Evolutionary conservation across 2,888 invertebrate genomes (phyloP), one percentile per base, ranked within the genome.

Genomic region (Danaus chrysippus): DNA sequence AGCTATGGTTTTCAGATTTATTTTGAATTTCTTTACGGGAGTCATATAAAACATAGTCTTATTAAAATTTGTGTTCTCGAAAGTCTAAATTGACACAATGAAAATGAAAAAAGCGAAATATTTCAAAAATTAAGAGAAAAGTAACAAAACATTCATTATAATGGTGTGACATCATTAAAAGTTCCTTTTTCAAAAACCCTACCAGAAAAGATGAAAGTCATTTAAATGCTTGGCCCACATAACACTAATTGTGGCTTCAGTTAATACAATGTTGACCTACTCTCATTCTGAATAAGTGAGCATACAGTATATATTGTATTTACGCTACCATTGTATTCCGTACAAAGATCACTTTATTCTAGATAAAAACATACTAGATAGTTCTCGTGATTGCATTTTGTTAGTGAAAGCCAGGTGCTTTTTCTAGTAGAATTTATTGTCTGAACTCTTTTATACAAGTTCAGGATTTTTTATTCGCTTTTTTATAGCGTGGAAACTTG

Each of bases 261-360:
- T 41, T 59, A 64, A 68, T 62, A 64, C 64, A 64, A 66, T 65
- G 68, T 64, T 69, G 69, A 68, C 69, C 69, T 63, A 65, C 66
- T 68, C 68, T 58, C 66, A 59, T 66, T 68, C 63, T 64, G 61
- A 55, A 62, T 68, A 65, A 66, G 65, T 66, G 66, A 64, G 57
- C 63, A 61, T 61, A 63, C 64, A 62, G 63, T 57, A 63, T 69
- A 69, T 69, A 69, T 69, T 69, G 69, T 68, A 69, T 69, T 68
- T 68, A 66, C 64, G 59, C 63, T 61, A n/a, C 61, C 63, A 66
- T 69, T 69, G 68, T 69, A 62, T 63, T 61, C 63, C 59, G 66
- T 66, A 68, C 61, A 69, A 69, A 66, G 68, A 63, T 66, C 69
- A 68, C 63, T 68, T 69, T 64, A 68, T 69, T 63, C 49, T 59